Percentiles rank a stretch among this genome's conserved stretches.
Evolutionary conservation across 2,888 invertebrate species (phyloP).

Genomic region (Dicyrtoma fusca): DNA sequence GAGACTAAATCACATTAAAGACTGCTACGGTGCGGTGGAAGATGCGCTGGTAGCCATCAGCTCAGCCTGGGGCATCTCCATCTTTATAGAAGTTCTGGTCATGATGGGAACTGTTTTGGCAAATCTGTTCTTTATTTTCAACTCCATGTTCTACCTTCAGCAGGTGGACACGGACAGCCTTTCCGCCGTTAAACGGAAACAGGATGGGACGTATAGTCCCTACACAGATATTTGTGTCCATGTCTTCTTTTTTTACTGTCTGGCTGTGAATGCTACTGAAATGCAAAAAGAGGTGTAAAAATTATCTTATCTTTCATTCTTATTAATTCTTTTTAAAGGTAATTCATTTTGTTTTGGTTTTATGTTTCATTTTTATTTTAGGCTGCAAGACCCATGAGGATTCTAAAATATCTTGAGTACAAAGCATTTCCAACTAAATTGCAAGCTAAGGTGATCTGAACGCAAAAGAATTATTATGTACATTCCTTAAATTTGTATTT

Average conservation of each 20-base stretch:
- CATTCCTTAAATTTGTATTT: too few relatives aligned
- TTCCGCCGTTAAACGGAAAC: not conserved
- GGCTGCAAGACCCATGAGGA: not conserved
- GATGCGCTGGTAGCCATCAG: constrained; percentile 38
- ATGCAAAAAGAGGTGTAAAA: constrained; percentile 45
- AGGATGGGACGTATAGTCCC: constrained; percentile 19
- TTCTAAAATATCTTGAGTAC: not conserved
- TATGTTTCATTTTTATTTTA: not conserved
- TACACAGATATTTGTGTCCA: constrained; percentile 37
- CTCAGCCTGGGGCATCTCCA: constrained; percentile 41
- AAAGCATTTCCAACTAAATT: constrained; percentile 5
- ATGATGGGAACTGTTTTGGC: constrained; percentile 38
- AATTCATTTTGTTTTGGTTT: not conserved
- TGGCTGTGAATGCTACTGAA: constrained; percentile 37
- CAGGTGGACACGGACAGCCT: not conserved
- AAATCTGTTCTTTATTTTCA: constrained; percentile 39
- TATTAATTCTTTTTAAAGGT: too few relatives aligned
- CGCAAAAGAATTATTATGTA: too few relatives aligned
- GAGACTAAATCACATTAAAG: constrained; percentile 32
- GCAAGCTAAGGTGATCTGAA: constrained; percentile 6
- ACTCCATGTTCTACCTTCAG: not conserved
- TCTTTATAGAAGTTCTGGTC: constrained; percentile 48
- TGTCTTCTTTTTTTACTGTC: constrained; percentile 46
- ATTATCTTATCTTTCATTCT: constrained; percentile 4
- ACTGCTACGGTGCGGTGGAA: constrained; percentile 32